phyloP scores from a whole-genome alignment of 2,797 vertebrate genomes.

The Tachyglossus aculeatus region DNA sequence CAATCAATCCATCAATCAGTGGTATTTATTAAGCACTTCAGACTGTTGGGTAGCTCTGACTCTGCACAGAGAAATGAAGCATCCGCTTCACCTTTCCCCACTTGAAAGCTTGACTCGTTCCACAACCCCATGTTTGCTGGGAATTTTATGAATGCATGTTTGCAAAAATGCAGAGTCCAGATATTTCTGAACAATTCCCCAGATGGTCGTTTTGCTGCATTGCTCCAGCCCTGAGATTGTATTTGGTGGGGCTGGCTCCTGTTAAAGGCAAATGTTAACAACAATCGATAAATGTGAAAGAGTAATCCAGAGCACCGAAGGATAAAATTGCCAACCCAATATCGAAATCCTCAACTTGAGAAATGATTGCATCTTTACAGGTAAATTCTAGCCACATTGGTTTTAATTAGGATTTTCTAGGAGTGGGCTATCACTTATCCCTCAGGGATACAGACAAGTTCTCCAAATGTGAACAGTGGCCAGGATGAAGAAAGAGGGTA shows the following conservation, averaged over 20 bases:
- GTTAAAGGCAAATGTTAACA: slow-evolving; percentile 20
- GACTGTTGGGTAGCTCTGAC: no score
- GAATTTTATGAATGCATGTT: neutral
- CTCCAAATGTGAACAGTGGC: no score
- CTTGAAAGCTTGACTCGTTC: no score
- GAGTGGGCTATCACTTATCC: no score
- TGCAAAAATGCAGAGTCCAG: neutral
- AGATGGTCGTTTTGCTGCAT: neutral
- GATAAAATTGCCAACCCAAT: slow-evolving; percentile 53
- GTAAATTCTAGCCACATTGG: neutral
- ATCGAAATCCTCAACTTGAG: slow-evolving; percentile 28
- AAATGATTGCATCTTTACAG: slow-evolving; percentile 49
- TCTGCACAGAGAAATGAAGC: no score
- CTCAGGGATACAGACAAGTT: no score
- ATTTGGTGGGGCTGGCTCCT: slow-evolving; percentile 3
- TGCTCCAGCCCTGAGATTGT: neutral
- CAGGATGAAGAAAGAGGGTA: no score
- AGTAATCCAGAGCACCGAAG: slow-evolving; percentile 26
- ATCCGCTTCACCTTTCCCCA: no score
- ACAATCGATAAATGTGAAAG: slow-evolving; percentile 33
- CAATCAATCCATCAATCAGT: no score
- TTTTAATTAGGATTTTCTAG: slow-evolving; percentile 46
- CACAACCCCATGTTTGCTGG: neutral
- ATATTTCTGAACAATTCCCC: neutral
- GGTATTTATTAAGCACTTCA: no score